Conservation (phyloP, 2,888 invertebrate genomes). For the Pecten maximus region DNA sequence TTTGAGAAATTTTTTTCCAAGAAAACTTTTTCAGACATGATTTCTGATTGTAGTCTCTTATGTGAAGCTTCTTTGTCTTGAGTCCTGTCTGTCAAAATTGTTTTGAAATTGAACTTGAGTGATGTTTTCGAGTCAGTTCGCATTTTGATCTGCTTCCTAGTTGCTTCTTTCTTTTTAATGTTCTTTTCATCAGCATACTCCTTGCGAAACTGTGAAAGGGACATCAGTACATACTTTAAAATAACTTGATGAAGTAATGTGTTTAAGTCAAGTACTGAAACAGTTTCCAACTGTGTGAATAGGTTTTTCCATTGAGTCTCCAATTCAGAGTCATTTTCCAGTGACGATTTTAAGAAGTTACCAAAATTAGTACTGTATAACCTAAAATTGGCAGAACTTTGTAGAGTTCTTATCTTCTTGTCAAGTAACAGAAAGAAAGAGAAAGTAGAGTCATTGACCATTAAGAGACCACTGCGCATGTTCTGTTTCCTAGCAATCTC, state of each 20-base stretch:
- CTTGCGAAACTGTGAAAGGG: constrained; percentile 42
- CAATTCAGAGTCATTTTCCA: not conserved
- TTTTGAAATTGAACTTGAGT: constrained; percentile 32
- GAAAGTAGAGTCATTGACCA: constrained; percentile 41
- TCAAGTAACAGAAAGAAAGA: constrained; percentile 40
- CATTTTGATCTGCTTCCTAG: constrained; percentile 51
- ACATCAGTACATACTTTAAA: constrained; percentile 38
- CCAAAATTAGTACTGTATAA: constrained; percentile 39
- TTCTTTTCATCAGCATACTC: constrained; percentile 39
- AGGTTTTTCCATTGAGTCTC: not conserved
- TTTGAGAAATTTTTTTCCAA: constrained; percentile 33
- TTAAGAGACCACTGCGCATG: constrained; percentile 38
- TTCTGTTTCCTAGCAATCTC: constrained; percentile 44
- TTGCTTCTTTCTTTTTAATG: too few relatives aligned
- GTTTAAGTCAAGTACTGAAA: not conserved
- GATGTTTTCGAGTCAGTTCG: not conserved
- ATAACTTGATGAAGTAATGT: constrained; percentile 36
- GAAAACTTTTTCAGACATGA: constrained; percentile 34
- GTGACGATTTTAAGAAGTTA: not conserved
- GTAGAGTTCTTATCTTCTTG: constrained; percentile 36
- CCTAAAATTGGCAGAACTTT: constrained; percentile 37
- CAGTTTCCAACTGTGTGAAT: not conserved
- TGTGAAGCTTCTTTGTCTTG: constrained; percentile 38
- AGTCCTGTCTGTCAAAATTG: constrained; percentile 18
- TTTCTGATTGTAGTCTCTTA: constrained; percentile 43